A percentile compares a stretch with the other conserved stretches of the same genome.
Conservation (phyloP, 2,113 vertebrate genomes). For the Antennarius striatus region DNA sequence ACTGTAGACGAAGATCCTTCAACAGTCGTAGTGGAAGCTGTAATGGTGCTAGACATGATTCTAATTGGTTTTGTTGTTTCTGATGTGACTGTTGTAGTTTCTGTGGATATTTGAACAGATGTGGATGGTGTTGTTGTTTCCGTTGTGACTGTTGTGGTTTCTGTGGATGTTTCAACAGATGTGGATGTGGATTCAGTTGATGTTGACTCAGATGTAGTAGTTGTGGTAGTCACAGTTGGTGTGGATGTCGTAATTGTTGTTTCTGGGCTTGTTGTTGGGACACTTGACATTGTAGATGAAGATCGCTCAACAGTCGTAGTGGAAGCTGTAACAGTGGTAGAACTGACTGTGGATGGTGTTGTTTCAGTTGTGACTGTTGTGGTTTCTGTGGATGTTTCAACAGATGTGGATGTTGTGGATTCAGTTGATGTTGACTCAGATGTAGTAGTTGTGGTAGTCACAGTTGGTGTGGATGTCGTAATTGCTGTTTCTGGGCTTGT, state of each 20-base stretch:
- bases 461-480: constrained; percentile 11
- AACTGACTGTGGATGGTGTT: not conserved
- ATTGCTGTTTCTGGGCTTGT: not conserved
- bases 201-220: not conserved
- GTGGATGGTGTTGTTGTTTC: not conserved
- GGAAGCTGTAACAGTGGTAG: not conserved
- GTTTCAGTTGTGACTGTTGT: not conserved
- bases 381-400: not conserved
- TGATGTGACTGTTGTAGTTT: not conserved
- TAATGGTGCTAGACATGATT: not conserved
- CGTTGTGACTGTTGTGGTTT: not conserved
- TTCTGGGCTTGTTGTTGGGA: not conserved
- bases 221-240: not conserved
- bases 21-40: constrained; percentile 1
- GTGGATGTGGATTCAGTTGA: too few species aligned
- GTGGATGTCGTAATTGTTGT: constrained; percentile 18
- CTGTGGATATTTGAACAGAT: not conserved
- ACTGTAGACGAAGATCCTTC: not conserved
- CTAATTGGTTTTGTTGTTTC: not conserved
- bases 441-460: not conserved
- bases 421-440: not conserved
- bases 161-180: not conserved
- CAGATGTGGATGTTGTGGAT: not conserved
- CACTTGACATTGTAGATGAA: too few species aligned
- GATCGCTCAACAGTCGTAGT: not conserved